Conservation (phyloP, 2,797 vertebrate genomes). For the Malurus splendens region DNA sequence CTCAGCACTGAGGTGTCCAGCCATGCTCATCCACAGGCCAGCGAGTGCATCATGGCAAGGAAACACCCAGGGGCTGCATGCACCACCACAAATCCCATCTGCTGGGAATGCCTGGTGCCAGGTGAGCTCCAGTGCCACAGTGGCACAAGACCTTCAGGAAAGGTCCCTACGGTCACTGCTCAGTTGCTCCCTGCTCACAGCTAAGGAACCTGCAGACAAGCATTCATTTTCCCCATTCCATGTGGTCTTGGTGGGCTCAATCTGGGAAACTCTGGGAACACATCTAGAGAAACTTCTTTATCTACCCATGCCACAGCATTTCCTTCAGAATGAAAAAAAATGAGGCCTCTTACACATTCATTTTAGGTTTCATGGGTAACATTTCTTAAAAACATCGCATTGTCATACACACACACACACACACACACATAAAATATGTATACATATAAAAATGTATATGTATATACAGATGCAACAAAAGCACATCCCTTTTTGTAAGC, state of each 20-base stretch:
- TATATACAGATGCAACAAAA: not conserved
- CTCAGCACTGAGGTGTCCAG: not conserved
- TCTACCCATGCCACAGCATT: not conserved
- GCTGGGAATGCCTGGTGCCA: accelerated
- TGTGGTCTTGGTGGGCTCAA: not conserved
- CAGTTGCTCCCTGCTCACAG: not conserved
- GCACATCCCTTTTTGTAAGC: not conserved
- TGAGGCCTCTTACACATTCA: accelerated
- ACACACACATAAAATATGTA: not conserved
- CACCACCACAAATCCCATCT: accelerated
- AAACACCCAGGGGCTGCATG: not conserved
- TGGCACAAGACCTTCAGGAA: accelerated
- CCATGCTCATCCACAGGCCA: accelerated
- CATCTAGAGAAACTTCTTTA: not conserved
- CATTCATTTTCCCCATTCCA: not conserved
- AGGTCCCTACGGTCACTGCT: accelerated
- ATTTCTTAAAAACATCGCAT: not conserved
- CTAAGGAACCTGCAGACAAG: not conserved
- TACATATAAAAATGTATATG: not conserved
- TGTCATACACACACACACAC: not conserved
- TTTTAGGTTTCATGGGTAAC: not conserved
- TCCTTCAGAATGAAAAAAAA: not conserved
- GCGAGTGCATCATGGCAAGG: not conserved
- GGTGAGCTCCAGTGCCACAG: not conserved
- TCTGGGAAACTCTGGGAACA: not conserved